phyloP scores from a whole-genome alignment of 53 echinoderm and acorn worm species.

The Apostichopus leukothele region DNA sequence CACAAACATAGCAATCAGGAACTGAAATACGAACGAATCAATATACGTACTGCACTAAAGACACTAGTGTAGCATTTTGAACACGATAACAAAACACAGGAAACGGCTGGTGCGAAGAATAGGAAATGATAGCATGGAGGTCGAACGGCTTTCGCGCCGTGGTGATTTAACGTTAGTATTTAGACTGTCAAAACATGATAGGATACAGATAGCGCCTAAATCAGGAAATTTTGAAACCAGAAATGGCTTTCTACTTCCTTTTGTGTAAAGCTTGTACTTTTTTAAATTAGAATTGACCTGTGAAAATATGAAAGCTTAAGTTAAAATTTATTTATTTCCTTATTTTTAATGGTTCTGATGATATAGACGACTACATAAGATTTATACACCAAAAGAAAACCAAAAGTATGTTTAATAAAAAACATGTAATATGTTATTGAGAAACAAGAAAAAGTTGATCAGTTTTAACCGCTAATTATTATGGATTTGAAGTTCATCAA shows the following conservation, averaged over 20 bases:
- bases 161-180: constrained; percentile 37
- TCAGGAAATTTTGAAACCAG: constrained; percentile 49
- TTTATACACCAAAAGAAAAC: too few relatives aligned
- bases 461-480: too few relatives aligned
- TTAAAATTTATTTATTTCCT: constrained; percentile 22
- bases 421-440: too few relatives aligned
- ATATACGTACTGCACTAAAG: neutral
- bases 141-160: constrained; percentile 19
- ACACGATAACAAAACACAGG: constrained; percentile 41
- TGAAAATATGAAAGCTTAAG: neutral
- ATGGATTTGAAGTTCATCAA: too few relatives aligned
- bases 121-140: constrained; percentile 32
- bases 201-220: constrained; percentile 46
- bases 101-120: constrained; percentile 23
- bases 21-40: neutral
- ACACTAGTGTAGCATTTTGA: constrained; percentile 5
- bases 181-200: constrained; percentile 46
- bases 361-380: too few relatives aligned
- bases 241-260: constrained; percentile 45
- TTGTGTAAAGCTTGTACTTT: constrained; percentile 43
- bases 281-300: constrained; percentile 14
- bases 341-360: neutral
- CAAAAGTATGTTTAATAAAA: too few relatives aligned
- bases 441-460: too few relatives aligned
- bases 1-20: neutral